Base-by-base conservation (phyloP, 2,797 vertebrate species). In the Sebastes kiyomatsui region DNA sequence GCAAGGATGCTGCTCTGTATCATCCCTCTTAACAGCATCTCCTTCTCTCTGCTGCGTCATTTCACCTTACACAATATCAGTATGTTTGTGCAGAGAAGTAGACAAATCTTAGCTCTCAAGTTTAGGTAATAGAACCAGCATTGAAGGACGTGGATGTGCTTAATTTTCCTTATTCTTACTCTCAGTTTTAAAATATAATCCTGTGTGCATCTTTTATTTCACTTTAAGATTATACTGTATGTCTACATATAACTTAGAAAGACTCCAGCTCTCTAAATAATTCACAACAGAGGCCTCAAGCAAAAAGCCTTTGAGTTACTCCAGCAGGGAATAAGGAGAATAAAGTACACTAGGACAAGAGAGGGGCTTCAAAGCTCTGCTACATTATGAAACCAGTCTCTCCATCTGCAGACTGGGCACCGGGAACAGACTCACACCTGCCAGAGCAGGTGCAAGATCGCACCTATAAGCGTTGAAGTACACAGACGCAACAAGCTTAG, bases 351-450 rank as follows among this genome's bases (percentile, higher is more conserved):
- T 64, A 59, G 78, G 74, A 91, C 86, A 77, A 87, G 62, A 79
- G 66, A 82, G 35, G 46, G 74, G 70, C 87, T 89, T 93, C 89
- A 90, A 92, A 92, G 87, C 77, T 55, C 79, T 82, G 67, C 83
- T 90, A 81, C 86, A 91, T 94, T 91, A 94, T 94, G 93, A 92
- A 93, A 92, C 72, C 35, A 18, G 60, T 67, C 56, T 89, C 79
- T 79, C 82, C 82, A 88, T 91, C 87, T 90, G 90, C 83, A 92
- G 75, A 82, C 67, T 33, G 54, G n/a, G 55, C 80, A 82, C 78
- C 7, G 20, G 81, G 82, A 81, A 90, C 75, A 86, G 32, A 89
- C 75, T 72, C 77, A 81, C 77, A 92, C 81, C 79, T 81, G 79
- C 74, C 66, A 61, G 52, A 83, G 79, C 80, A 92, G 90, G 87